Evolutionary conservation across 2,888 invertebrate genomes (phyloP).

Genomic region (Craniophora ligustri): DNA sequence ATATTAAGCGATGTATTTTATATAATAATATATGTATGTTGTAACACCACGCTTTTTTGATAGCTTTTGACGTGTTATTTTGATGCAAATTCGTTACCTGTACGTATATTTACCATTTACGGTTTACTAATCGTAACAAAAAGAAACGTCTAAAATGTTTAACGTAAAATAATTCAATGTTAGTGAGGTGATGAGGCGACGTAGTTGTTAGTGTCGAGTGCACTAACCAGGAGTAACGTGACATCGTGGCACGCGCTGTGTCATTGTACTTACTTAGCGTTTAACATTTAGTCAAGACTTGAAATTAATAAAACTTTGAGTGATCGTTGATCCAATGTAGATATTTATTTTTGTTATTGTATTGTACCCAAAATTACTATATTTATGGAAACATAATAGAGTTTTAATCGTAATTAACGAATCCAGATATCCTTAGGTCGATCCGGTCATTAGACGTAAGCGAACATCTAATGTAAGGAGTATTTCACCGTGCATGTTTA

Average conservation of each 20-base stretch:
- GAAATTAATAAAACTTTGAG: conserved; percentile 80
- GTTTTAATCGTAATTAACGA: conserved; percentile 68
- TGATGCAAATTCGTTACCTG: conserved; percentile 70
- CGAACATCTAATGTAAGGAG: conserved; percentile 48
- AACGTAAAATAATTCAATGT: conserved; percentile 55
- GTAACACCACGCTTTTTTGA: conserved; percentile 68
- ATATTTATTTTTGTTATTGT: conserved; percentile 89
- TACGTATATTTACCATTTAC: conserved; percentile 67
- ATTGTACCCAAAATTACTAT: conserved; percentile 85
- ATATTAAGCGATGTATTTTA: conserved; percentile 67
- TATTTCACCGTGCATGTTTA: conserved; percentile 58
- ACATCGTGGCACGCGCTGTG: conserved; percentile 64
- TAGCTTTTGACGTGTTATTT: conserved; percentile 76
- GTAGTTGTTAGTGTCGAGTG: conserved; percentile 55
- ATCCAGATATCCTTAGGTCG: conserved; percentile 52
- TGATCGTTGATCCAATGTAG: conserved; percentile 87
- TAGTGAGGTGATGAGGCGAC: conserved; percentile 57
- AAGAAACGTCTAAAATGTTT: conserved; percentile 65
- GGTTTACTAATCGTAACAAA: conserved; percentile 55
- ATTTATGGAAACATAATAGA: conserved; percentile 77
- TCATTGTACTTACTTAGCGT: conserved; percentile 86
- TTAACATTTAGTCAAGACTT: conserved; percentile 82
- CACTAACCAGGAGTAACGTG: conserved; percentile 38
- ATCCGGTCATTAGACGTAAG: conserved; percentile 56
- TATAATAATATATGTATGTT: conserved; percentile 60